Conservation (phyloP, 2,797 vertebrate species). For the Cephalopachus bancanus region DNA sequence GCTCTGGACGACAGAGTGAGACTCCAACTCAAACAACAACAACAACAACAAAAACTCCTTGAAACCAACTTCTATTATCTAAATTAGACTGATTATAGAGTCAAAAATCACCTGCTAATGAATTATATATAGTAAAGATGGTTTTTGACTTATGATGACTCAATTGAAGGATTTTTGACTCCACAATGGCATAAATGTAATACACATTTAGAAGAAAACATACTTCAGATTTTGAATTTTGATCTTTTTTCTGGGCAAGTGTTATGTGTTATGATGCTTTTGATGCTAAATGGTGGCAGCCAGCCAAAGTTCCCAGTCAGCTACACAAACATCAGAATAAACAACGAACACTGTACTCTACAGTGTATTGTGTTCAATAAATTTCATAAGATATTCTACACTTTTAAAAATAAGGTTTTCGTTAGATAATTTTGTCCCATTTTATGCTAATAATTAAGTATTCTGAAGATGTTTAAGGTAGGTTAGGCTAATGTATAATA, state of each 20-base stretch:
- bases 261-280: neutral
- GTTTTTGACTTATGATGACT: neutral
- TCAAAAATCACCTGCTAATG: neutral
- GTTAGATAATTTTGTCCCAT: neutral
- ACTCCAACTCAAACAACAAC: too few species aligned
- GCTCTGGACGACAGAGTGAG: too few species aligned
- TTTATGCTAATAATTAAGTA: neutral
- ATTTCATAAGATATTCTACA: neutral
- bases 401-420: neutral
- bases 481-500: neutral
- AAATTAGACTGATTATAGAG: neutral
- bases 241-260: neutral
- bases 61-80: neutral
- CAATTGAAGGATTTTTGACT: neutral
- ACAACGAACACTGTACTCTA: neutral
- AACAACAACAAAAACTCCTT: neutral
- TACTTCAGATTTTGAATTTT: neutral
- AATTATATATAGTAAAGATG: neutral
- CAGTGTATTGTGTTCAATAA: neutral
- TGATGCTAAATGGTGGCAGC: neutral
- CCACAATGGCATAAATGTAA: neutral
- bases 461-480: neutral
- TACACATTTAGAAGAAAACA: neutral
- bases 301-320: neutral
- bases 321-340: neutral